Conservation (phyloP, 2,113 vertebrate genomes). For the Tragelaphus scriptus region DNA sequence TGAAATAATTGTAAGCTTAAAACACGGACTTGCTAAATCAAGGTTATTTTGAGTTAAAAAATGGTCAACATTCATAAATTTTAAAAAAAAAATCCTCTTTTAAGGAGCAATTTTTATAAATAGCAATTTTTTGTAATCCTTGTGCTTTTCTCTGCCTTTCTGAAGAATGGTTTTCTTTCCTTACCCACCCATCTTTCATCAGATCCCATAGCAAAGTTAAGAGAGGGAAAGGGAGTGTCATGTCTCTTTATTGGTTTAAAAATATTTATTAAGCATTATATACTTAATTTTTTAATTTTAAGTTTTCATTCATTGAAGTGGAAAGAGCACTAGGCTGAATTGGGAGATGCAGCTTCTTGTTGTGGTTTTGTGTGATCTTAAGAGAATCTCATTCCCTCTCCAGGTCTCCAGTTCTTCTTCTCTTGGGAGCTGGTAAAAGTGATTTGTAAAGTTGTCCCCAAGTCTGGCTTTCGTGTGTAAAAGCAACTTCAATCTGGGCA, state of each 20-base stretch:
- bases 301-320: background rate
- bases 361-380: background rate
- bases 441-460: background rate
- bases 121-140: no score
- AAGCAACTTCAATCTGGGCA: background rate
- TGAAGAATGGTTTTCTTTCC: background rate
- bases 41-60: constrained; percentile 35
- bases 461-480: background rate
- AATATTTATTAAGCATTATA: background rate
- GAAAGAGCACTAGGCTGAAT: background rate
- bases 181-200: background rate
- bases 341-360: background rate
- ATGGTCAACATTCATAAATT: constrained; percentile 13
- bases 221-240: background rate
- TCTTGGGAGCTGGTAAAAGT: background rate
- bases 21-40: background rate
- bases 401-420: background rate
- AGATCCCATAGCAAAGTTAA: background rate
- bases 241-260: background rate
- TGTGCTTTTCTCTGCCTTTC: no score
- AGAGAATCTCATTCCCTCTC: background rate
- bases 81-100: background rate
- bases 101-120: no score
- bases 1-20: constrained; percentile 37
- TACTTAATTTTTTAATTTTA: background rate